Conservation (phyloP, 2,113 vertebrate species). For the Tragelaphus buxtoni region DNA sequence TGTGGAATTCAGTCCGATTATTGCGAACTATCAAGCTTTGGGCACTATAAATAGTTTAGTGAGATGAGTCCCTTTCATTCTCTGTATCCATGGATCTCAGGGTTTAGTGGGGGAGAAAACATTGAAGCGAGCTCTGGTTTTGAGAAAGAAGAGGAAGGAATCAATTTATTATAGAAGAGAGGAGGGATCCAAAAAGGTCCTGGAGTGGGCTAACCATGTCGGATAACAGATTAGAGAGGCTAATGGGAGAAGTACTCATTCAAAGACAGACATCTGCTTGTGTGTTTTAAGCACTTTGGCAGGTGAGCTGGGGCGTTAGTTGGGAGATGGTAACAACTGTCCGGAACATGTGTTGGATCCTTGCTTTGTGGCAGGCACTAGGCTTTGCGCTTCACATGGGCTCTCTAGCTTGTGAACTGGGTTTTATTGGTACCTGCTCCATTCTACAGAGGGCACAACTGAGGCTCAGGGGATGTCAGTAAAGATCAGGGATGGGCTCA, state of each 20-base stretch:
- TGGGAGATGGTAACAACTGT: neutral
- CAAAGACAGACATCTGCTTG: neutral
- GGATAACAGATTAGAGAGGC: neutral
- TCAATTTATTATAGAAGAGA: neutral
- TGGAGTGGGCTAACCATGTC: neutral
- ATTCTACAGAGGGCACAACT: neutral
- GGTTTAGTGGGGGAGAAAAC: neutral
- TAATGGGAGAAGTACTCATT: neutral
- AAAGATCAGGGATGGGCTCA: too few relatives aligned
- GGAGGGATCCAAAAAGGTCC: neutral
- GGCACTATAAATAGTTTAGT: neutral
- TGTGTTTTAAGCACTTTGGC: neutral
- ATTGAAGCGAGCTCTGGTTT: neutral
- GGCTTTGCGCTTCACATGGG: rapidly evolving
- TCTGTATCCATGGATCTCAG: neutral
- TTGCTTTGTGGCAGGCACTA: neutral
- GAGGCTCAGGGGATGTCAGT: neutral
- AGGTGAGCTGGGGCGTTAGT: neutral
- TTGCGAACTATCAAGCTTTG: rapidly evolving
- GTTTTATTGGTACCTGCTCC: neutral
- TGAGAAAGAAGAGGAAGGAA: neutral
- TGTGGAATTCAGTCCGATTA: neutral
- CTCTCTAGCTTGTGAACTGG: neutral
- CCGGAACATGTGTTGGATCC: neutral
- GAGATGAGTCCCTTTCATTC: neutral